A percentile compares a stretch with the other conserved stretches of the same genome.
These are phyloP conservation scores for Phasia obesa DNA, from an alignment of 2,888 invertebrate species.

Conservation along the genomic window DNA sequence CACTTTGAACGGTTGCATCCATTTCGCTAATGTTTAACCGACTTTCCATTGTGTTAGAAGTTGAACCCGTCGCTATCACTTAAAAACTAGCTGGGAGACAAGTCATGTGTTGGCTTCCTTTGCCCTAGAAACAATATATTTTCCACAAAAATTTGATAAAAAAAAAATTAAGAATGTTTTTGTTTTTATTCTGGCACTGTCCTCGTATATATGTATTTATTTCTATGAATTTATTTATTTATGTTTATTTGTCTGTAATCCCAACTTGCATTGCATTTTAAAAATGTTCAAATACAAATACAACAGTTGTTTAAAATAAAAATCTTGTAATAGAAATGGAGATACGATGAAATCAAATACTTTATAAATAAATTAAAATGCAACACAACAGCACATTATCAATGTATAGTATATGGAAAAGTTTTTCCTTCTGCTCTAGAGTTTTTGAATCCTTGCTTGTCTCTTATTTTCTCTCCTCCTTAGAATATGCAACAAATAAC, in stretches of 20 bases:
- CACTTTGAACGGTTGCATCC: too few species aligned
- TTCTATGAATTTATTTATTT: background rate
- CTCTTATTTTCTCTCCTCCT: conserved; percentile 17
- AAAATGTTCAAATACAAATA: conserved; percentile 26
- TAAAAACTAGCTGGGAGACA: too few species aligned
- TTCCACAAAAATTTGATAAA: too few species aligned
- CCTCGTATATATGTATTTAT: background rate
- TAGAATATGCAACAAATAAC: conserved; percentile 51
- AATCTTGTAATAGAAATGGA: background rate
- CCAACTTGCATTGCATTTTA: conserved; percentile 43
- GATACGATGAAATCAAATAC: conserved; percentile 67
- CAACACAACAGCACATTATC: conserved; percentile 68
- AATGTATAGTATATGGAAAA: conserved; percentile 37
- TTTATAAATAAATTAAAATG: conserved; percentile 71
- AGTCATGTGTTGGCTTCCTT: too few species aligned
- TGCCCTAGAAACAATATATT: too few species aligned
- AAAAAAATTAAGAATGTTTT: too few species aligned
- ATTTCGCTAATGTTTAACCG: too few species aligned
- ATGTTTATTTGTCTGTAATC: conserved; percentile 17
- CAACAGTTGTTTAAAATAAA: background rate
- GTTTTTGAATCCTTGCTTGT: conserved; percentile 22
- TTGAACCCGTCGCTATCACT: too few species aligned
- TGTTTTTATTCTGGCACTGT: background rate
- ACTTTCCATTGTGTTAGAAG: too few species aligned
- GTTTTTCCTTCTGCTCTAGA: conserved; percentile 18